These are phyloP conservation scores for Rhopilema esculentum DNA, from an alignment of 30 jellyfish, hydroid and myxozoan species.

Conservation along the genomic window DNA sequence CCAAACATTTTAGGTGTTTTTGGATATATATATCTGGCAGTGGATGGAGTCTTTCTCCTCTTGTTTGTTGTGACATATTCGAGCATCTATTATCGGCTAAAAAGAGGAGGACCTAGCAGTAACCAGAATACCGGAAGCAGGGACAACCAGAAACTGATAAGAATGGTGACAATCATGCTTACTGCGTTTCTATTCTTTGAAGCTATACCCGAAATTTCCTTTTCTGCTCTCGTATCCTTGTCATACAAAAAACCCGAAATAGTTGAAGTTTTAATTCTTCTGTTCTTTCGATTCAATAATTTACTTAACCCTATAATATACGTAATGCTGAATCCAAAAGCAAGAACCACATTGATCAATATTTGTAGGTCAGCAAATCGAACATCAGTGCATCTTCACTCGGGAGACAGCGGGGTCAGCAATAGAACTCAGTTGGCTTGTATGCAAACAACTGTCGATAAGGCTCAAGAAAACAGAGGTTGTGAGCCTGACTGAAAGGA, in stretches of 20 bases:
- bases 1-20: too few species aligned
- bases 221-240: neutral
- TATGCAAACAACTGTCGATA: neutral
- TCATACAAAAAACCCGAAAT: neutral
- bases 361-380: neutral
- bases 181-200: neutral
- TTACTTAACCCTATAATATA: neutral
- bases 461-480: neutral
- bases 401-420: neutral
- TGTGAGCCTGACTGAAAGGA: neutral
- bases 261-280: neutral
- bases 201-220: neutral
- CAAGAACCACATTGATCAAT: neutral
- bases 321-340: neutral
- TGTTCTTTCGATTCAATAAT: neutral
- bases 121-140: neutral
- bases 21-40: too few species aligned
- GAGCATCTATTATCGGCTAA: neutral
- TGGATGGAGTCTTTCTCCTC: neutral
- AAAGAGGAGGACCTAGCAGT: neutral
- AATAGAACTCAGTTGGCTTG: neutral
- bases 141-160: neutral
- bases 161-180: neutral
- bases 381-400: too few species aligned
- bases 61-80: constrained; percentile 2